Conservation (phyloP, 1,140 invertebrate genomes). For the Plectrocnemia conspersa region DNA sequence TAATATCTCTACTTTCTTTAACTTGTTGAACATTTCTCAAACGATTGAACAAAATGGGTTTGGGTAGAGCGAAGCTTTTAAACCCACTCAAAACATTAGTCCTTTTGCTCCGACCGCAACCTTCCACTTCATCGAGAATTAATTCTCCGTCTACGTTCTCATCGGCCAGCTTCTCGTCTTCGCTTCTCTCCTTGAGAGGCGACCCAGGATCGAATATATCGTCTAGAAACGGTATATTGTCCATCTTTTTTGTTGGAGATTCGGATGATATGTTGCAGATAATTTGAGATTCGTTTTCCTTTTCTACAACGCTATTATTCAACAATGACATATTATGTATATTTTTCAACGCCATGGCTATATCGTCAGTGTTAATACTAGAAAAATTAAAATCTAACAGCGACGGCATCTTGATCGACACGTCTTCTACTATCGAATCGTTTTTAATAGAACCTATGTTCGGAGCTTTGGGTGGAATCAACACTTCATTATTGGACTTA, state of each 20-base stretch:
- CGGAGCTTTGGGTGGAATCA: conserved; percentile 33
- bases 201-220: conserved; percentile 51
- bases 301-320: not conserved
- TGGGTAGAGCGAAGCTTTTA: conserved; percentile 51
- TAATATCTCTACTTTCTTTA: conserved; percentile 5
- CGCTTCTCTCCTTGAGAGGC: conserved; percentile 8
- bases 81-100: conserved; percentile 41
- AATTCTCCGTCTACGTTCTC: conserved; percentile 10
- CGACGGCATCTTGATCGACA: conserved; percentile 34
- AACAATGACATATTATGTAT: conserved; percentile 23
- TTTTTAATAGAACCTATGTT: conserved; percentile 31
- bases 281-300: not conserved
- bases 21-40: conserved; percentile 20
- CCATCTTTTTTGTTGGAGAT: not conserved
- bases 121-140: conserved; percentile 16
- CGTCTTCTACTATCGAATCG: conserved; percentile 33
- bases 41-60: conserved; percentile 49
- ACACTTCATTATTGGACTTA: conserved; percentile 21
- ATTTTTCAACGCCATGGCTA: conserved; percentile 23
- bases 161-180: not conserved
- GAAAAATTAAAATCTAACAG: conserved; percentile 30
- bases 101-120: not conserved
- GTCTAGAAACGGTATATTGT: conserved; percentile 46
- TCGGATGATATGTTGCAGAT: not conserved
- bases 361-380: conserved; percentile 24